Evolutionary conservation across 1,140 invertebrate species (phyloP), one percentile per base, ranked within the genome.

Genomic region (Phenacoccus solenopsis): DNA sequence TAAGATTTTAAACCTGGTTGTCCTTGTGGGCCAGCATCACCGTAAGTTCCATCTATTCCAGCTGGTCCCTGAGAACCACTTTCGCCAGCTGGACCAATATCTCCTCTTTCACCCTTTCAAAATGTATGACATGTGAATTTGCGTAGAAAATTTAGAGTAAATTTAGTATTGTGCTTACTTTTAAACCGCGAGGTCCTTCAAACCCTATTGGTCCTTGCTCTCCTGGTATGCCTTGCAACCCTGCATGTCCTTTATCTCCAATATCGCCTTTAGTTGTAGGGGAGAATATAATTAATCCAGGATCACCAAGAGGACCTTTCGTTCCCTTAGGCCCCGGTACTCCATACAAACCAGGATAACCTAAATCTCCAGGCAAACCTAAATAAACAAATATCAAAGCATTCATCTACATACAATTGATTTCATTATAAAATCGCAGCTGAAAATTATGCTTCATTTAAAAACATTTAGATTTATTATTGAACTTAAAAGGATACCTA

Each of bases 261-360:
- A 32, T 1, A 20, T 90, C 88, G 10, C 90, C 89, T 73, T 82
- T 86, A 84, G 28, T 78, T 72, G 57, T 27, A 21, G 16, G 38
- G 38, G 61, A 12, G 12, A 49, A 72, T 10, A 49, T 12, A 10
- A 67, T 22, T 13, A 28, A 21, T 20, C 72, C 72, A 20, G 69
- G 70, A 13, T 73, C 70, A 67, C 71, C 72, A 30, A 20, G 16
- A 5, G 38, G 24, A 71, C 74, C 74, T 67, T 73, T 75, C 1
- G 35, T 12, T 68, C 74, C 74, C 61, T 71, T 71, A n/a, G 20
- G 28, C 13, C 84, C 85, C 38, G 78, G 78, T 27, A 78, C 77
- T 22, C 84, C 83, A 12, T 67, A 13, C 0, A 70, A 64, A 27
- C 83, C 83, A 1, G 71, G 49, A 25, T 73, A 71, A 70, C 84